Conservation (phyloP, 2,888 invertebrate species). For the Cinara cedri region DNA sequence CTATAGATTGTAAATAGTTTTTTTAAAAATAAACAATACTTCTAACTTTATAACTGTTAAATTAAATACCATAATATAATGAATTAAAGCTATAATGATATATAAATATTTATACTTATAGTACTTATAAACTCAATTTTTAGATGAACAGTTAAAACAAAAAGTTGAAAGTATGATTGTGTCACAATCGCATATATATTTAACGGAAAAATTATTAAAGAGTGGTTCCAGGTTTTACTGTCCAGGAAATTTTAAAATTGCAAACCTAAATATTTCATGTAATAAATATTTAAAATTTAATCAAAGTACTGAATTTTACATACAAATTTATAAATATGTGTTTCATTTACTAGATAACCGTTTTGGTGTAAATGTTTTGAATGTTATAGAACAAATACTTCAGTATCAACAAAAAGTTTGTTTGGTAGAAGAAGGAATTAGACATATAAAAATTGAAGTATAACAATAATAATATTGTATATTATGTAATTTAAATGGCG, state of each 20-base stretch:
- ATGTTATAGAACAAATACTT: constrained; percentile 31
- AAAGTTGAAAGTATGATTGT: constrained; percentile 11
- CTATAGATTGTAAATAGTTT: too few relatives aligned
- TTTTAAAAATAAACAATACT: too few relatives aligned
- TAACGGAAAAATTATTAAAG: constrained; percentile 22
- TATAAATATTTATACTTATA: too few relatives aligned
- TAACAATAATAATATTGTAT: background rate
- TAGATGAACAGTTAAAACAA: background rate
- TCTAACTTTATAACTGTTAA: too few relatives aligned
- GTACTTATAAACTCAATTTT: background rate
- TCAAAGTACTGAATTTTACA: background rate
- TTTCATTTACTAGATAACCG: constrained; percentile 38
- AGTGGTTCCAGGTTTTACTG: constrained; percentile 16
- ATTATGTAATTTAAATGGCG: too few relatives aligned
- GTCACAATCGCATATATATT: constrained; percentile 26
- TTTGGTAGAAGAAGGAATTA: constrained; percentile 36
- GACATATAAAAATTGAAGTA: constrained; percentile 39
- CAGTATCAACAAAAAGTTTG: constrained; percentile 46
- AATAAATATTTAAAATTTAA: background rate
- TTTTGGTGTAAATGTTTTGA: constrained; percentile 47
- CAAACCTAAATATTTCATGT: constrained; percentile 52
- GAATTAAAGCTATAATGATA: too few relatives aligned
- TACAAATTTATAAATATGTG: background rate
- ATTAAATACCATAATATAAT: too few relatives aligned
- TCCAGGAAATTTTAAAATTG: constrained; percentile 50